A percentile compares a stretch with the other conserved stretches of the same genome.
phyloP scores from a whole-genome alignment of 2,888 invertebrate genomes.

The Agonopterix arenella region DNA sequence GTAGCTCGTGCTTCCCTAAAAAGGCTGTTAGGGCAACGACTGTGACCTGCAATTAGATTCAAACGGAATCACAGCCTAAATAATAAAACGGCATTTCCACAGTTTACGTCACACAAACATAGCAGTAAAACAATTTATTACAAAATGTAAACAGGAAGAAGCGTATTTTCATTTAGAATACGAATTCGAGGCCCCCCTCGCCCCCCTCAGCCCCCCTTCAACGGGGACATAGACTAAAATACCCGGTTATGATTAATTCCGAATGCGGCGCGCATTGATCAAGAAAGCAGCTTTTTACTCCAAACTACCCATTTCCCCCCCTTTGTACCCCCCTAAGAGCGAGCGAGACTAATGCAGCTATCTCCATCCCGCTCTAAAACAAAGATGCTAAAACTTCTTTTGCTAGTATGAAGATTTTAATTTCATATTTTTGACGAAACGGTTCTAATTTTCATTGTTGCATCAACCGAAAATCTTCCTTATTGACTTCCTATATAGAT shows the following conservation, averaged over 20 bases:
- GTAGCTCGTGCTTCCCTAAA: too few species aligned
- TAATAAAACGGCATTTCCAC: neutral
- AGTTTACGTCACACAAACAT: conserved; percentile 53
- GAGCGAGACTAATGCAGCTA: conserved; percentile 73
- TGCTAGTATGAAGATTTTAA: conserved; percentile 78
- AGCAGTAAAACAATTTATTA: conserved; percentile 74
- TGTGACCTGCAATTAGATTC: conserved; percentile 1
- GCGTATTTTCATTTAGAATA: conserved; percentile 76
- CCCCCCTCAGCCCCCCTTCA: conserved; percentile 19
- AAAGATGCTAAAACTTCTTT: conserved; percentile 78
- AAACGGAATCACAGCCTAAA: neutral
- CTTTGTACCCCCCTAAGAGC: conserved; percentile 29
- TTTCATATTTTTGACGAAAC: conserved; percentile 77
- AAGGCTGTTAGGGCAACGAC: too few species aligned
- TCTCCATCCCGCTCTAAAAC: conserved; percentile 73
- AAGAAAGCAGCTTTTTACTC: conserved; percentile 75
- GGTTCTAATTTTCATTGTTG: conserved; percentile 63
- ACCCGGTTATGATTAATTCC: conserved; percentile 77
- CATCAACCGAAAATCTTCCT: conserved; percentile 23
- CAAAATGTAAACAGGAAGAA: conserved; percentile 77
- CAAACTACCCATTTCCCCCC: conserved; percentile 70
- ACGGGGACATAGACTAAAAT: conserved; percentile 69
- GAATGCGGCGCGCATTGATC: conserved; percentile 76
- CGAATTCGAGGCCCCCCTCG: conserved; percentile 59
- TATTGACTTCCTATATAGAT: conserved; percentile 16